Base-by-base conservation (phyloP, 1,140 invertebrate genomes). In the Drosophila simulans region DNA sequence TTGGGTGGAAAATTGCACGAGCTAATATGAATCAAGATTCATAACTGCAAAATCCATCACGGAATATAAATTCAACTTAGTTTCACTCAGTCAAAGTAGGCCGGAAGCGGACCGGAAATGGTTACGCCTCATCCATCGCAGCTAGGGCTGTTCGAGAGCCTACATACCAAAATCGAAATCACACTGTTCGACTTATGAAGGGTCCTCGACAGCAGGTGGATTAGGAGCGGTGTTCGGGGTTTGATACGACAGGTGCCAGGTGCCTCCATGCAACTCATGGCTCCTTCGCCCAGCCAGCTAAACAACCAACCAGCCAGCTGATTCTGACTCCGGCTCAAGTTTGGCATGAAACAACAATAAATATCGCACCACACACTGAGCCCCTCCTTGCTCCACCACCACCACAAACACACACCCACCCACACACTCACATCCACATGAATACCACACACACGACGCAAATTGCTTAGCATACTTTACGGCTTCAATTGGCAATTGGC, bases 391-490 rank as follows among this genome's bases (percentile, higher is more conserved):
- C n/a, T n/a, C 40, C 22, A 59, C 17, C 39, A 34, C n/a, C 20
- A 22, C 20, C 20, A 22, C 20, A 22, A 22, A 35, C 20, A 31
- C 31, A 8, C 42, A 25, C 39, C 4, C 39, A 11, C 60, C 11
- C 40, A 31, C 39, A 48, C 15, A 12, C 56, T 13, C 40, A 39
- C 42, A 43, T 13, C 25, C 49, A 15, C 25, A 31, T 31, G 48
- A 27, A 49, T 31, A 49, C 25, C 48, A 12, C 48, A 52, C 48
- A 71, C 53, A 66, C 63, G 65, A 64, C 62, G 77, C 75, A 86
- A 86, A 86, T 86, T 86, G 84, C 83, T 86, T 86, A 88, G 83
- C 83, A 86, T 89, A 86, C 83, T 86, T 86, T 86, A 86, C 79
- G 83, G 84, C 83, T 86, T 86, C 83, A 86, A 89, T 86, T 86